phyloP scores from a whole-genome alignment of 53 echinoderm and acorn worm species.

The Pentamera pediparva region DNA sequence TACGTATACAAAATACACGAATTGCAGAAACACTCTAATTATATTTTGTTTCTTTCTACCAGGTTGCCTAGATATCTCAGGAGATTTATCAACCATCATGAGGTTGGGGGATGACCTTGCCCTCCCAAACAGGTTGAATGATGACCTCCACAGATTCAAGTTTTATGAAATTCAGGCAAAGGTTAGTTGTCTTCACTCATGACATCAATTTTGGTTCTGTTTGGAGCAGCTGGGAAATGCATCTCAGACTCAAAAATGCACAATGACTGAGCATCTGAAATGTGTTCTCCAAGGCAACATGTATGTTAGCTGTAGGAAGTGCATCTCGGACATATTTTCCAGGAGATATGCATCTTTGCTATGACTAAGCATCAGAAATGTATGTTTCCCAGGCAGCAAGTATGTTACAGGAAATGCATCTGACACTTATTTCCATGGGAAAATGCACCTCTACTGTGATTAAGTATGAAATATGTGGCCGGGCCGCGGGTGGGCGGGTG shows the following conservation, averaged over 20 bases:
- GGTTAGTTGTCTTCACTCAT: slow-evolving; percentile 5
- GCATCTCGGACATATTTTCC: too few relatives aligned
- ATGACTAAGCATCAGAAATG: too few relatives aligned
- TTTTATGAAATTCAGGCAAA: slow-evolving; percentile 57
- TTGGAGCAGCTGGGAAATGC: background rate
- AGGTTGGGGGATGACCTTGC: slow-evolving; percentile 11
- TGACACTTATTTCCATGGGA: too few relatives aligned
- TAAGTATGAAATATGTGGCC: too few relatives aligned
- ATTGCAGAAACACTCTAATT: background rate
- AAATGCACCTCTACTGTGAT: too few relatives aligned
- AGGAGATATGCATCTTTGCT: too few relatives aligned
- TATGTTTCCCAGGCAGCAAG: too few relatives aligned
- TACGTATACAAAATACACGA: too few relatives aligned
- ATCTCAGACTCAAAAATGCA: background rate
- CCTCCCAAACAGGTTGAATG: slow-evolving; percentile 14
- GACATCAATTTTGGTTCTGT: background rate
- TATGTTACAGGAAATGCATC: too few relatives aligned
- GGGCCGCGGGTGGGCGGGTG: too few relatives aligned
- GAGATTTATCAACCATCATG: background rate
- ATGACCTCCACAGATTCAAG: slow-evolving; percentile 15
- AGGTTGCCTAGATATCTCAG: slow-evolving; percentile 6
- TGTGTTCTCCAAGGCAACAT: too few relatives aligned
- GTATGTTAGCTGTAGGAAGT: too few relatives aligned
- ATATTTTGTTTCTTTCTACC: background rate
- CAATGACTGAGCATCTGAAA: background rate